Evolutionary conservation across 2,888 invertebrate genomes (phyloP), one percentile per base, ranked within the genome.

Genomic region (Lepidochitona cinerea): DNA sequence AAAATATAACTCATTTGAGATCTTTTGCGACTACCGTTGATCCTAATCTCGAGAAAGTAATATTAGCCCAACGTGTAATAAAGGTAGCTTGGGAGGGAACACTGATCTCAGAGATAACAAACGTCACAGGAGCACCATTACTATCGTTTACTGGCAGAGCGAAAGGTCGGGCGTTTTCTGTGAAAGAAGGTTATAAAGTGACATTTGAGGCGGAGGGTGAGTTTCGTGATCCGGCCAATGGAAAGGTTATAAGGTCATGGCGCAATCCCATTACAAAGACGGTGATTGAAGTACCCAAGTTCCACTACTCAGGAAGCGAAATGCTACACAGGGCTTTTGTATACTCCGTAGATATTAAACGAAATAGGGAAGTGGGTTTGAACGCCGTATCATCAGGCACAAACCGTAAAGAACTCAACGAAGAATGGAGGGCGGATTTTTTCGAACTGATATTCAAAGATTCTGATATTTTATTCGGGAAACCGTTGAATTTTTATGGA

Each of bases 201-300:
- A 37, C 23, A 36, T 12, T 70, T 3, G 52, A n/a, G 49, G 54
- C 23, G 2, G 29, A 12, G 0, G 70, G 70, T 0, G 33, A 53
- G 18, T 75, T 71, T 68, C 32, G 35, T 9, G 76, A 79, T 37
- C 35, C 72, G 0, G 68, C 53, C n/a, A 77, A 71, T 0, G 75
- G 74, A 9, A 66, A 67, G 14, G 23, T 49, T 9, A 23, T 81
- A 1, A 41, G 3, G 12, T 71, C 64, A 37, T 81, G 73, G 65
- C 69, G 32, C 12, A 82, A 80, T 65, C 79, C 81, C 0, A 71
- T 81, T 14, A 81, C 78, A 37, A 78, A 79, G 9, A 64, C 65
- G 59, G 74, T 69, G 0, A 68, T 74, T 7, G 32, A 52, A 9
- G 71, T 75, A 0, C 77, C 73, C 12, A 36, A 4, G 0, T 23